Percentiles rank a stretch among this genome's conserved stretches.
Conservation (phyloP, 2,797 vertebrate species). For the Balearica regulorum region DNA sequence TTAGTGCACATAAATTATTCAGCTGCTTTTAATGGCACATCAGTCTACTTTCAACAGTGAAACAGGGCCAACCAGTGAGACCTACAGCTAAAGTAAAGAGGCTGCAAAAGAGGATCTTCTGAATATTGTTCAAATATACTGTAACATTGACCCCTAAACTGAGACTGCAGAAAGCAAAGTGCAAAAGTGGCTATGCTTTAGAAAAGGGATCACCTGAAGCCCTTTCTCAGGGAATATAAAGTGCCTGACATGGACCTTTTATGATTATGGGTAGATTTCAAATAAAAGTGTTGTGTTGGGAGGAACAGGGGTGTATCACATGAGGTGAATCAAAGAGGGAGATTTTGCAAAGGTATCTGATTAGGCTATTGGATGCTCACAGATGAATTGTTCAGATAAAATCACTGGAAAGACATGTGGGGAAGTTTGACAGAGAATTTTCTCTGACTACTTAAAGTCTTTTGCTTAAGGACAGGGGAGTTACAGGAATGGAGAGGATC, state of each 20-base stretch:
- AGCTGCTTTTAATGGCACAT: conserved; percentile 15
- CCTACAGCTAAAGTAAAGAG: background rate
- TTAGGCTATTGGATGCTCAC: background rate
- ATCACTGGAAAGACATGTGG: background rate
- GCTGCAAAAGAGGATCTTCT: background rate
- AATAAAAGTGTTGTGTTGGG: background rate
- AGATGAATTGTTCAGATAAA: background rate
- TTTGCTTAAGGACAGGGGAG: background rate
- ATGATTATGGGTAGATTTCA: background rate
- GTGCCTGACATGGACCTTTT: background rate
- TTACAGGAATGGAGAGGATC: background rate
- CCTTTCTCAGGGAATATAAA: background rate
- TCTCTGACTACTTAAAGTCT: background rate
- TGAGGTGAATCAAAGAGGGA: background rate
- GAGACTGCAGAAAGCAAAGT: background rate
- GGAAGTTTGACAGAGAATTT: background rate
- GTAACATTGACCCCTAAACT: background rate
- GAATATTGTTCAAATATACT: background rate
- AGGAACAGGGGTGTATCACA: background rate
- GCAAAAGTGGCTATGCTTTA: background rate
- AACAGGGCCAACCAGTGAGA: background rate
- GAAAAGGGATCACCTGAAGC: background rate
- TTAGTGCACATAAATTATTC: conserved; percentile 5
- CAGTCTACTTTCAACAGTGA: background rate
- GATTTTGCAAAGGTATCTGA: background rate